These are phyloP conservation scores for Pipistrellus pipistrellus DNA, from an alignment of 2,797 vertebrate species.

Conservation along the genomic window DNA sequence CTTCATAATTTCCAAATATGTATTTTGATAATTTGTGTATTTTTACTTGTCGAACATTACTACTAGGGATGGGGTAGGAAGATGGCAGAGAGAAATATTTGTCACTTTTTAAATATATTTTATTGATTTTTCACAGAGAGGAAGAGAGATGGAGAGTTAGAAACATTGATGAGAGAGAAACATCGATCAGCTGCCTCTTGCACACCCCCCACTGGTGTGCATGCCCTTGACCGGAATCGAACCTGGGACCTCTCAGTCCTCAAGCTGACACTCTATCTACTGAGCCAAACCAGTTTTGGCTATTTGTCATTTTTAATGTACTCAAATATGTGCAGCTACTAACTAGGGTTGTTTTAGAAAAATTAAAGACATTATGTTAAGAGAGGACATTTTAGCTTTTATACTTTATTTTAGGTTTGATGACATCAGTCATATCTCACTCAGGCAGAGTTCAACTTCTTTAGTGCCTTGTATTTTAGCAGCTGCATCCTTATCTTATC, in stretches of 20 bases:
- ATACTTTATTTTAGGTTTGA: constrained; percentile 39
- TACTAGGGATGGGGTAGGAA: background rate
- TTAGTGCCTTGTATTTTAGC: constrained; percentile 37
- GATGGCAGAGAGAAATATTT: constrained; percentile 4
- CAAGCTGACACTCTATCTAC: too few species aligned
- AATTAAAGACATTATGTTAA: constrained; percentile 51
- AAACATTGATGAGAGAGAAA: too few species aligned
- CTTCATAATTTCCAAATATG: constrained; percentile 57
- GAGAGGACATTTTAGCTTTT: constrained; percentile 16
- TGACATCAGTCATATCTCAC: background rate
- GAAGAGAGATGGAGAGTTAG: too few species aligned
- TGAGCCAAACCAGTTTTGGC: too few species aligned
- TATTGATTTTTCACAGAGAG: too few species aligned
- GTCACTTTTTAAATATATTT: background rate
- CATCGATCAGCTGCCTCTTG: too few species aligned
- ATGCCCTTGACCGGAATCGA: too few species aligned
- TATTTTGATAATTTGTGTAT: constrained; percentile 18
- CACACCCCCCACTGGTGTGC: too few species aligned
- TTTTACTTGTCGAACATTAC: constrained; percentile 36
- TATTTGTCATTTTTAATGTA: constrained; percentile 46
- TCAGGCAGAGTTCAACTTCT: background rate
- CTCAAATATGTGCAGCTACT: background rate
- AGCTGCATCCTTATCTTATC: constrained; percentile 42
- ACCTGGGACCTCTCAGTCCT: too few species aligned
- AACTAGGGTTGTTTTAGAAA: constrained; percentile 55